Base-by-base conservation (phyloP, 2,113 vertebrate species). In the Pyrgilauda ruficollis region DNA sequence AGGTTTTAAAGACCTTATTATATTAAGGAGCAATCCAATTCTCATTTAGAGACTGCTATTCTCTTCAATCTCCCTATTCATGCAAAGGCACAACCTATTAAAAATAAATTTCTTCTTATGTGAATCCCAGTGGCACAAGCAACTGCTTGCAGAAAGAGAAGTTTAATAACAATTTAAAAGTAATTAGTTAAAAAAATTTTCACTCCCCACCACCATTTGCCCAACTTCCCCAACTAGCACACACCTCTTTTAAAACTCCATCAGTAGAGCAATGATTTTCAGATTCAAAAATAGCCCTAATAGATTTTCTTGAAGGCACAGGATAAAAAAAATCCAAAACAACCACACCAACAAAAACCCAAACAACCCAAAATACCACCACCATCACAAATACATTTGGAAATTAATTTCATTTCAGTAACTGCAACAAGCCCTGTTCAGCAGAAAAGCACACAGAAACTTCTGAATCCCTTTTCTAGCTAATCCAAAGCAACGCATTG, bases 141-240 rank as follows among this genome's bases (percentile, higher is more conserved):
- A 92, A 88, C 17, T 6, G 5, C 18, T 80, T 68, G 7, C 62
- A 79, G 24, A 69, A 84, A 83, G 3, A 47, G 19, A 78, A 35
- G 16, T 30, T 87, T 73, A 59, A 13, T 28, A 73, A 64, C 13
- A 73, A 21, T 43, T 74, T 37, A n/a, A 61, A 85, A 79, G 30
- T 28, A 76, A 84, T 24, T 35, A 77, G 11, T 52, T 30, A 0
- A 10, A n/a, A 56, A 78, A 66, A n/a, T 4, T 11, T 30, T 27
- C 10, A 16, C 2, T n/a, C 20, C 20, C 21, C 2, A 8, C 24
- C 15, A 28, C 13, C 15, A 55, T n/a, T 69, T 15, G 26, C 13
- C 15, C 27, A 68, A 39, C 5, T 0, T 4, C 0, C 6, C 10
- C 8, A 3, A 63, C 13, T 44, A 77, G 46, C 19, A 74, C 27